Base-by-base conservation (phyloP, 2,797 vertebrate species). In the Melanogrammus aeglefinus region DNA sequence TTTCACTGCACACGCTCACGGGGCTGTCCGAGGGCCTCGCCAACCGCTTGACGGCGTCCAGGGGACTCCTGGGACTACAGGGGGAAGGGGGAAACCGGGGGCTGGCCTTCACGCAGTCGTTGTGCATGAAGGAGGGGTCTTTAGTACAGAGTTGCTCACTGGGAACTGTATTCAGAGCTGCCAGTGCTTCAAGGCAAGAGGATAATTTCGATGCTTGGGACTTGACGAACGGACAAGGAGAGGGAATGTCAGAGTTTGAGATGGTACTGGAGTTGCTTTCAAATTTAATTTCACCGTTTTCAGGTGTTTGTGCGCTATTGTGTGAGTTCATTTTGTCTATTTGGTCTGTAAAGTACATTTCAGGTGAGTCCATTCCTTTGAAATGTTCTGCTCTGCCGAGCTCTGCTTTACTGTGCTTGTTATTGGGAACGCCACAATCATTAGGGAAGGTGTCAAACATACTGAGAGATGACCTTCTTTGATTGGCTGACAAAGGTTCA, bases 41-140 rank as follows among this genome's bases (percentile, higher is more conserved):
- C 27, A 92, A 90, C 76, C 94, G 96, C 82, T 95, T 96, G 8
- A 96, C 93, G 76, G 92, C 93, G 88, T 98, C 97, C 16, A 96
- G 90, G 18, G 97, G 97, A 90, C 98, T 99, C 82, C 93, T 93
- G 47, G 97, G 97, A 84, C 97, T 98, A 91, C 91, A 96, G 84
- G 97, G 97, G 0, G 96, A 99, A 89, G 96, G 95, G 79, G 96
- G 94, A 88, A 96, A 94, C 89, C 95, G 96, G 77, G 96, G 95
- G 87, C 94, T 96, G 72, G 93, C 93, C 90, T 96, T 97, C 0
- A 83, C 79, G 77, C 86, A 90, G 77, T 96, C 95, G 85, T 92
- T 96, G 6, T 91, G 88, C 80, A 92, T 78, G 2, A 83, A 86
- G n/a, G 89, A 76, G 6, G 93, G 81, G 16, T 97, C 96, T 91